These are phyloP conservation scores for Nanger granti DNA, from an alignment of 2,113 vertebrate species.

Conservation along the genomic window DNA sequence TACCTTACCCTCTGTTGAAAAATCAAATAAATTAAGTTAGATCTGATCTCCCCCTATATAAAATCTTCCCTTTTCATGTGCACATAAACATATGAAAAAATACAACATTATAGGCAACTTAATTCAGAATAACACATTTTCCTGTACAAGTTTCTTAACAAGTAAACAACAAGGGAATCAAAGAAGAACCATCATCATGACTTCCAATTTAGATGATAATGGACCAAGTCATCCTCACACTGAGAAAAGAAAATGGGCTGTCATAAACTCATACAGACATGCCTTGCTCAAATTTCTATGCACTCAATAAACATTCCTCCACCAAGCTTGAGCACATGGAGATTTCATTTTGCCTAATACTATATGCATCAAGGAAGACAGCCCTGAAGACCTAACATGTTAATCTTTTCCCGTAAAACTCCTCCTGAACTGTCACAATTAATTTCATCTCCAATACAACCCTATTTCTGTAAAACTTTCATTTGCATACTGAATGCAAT, in stretches of 20 bases:
- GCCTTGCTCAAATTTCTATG: background rate
- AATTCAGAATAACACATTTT: background rate
- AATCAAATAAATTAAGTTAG: background rate
- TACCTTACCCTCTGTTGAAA: background rate
- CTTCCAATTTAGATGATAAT: conserved; percentile 35
- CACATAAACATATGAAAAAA: background rate
- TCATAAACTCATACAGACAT: background rate
- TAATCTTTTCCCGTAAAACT: conserved; percentile 36
- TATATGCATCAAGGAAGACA: conserved; percentile 6
- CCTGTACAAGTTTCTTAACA: conserved; percentile 30
- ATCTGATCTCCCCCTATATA: background rate
- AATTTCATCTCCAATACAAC: conserved; percentile 38
- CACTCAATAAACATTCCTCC: background rate
- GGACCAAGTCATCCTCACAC: background rate
- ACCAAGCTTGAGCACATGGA: background rate
- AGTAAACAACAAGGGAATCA: conserved; percentile 6
- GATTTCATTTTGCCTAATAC: conserved; percentile 29
- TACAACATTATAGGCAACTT: background rate
- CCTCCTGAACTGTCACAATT: conserved; percentile 40
- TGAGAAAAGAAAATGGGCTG: conserved; percentile 10
- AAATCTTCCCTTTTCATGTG: background rate
- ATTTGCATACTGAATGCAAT: conserved; percentile 30
- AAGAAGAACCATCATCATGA: conserved; percentile 7
- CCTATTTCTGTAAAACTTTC: background rate
- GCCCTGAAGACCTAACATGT: background rate